phyloP scores from a whole-genome alignment of 2,888 invertebrate genomes.

The Perdita meconis region DNA sequence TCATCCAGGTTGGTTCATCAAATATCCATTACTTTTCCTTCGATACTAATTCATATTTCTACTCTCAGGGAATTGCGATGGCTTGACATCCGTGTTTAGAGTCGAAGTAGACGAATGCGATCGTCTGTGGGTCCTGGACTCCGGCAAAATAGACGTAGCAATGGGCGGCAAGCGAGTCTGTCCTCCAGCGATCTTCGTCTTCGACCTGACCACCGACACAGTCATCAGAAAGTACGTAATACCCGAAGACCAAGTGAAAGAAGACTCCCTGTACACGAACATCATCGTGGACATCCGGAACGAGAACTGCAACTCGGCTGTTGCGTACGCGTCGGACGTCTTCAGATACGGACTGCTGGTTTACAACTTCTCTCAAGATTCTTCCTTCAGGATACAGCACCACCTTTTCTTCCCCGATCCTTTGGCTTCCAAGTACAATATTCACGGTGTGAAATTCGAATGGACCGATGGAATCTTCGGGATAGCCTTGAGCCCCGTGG shows the following conservation, averaged over 20 bases:
- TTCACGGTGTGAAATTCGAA: slow-evolving; percentile 91
- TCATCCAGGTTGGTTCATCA: slow-evolving; percentile 84
- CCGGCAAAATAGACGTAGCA: slow-evolving; percentile 89
- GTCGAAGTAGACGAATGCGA: slow-evolving; percentile 90
- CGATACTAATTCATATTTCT: background rate
- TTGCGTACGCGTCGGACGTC: slow-evolving; percentile 89
- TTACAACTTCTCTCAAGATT: slow-evolving; percentile 86
- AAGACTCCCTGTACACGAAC: slow-evolving; percentile 89
- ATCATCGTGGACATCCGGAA: slow-evolving; percentile 88
- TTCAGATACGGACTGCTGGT: slow-evolving; percentile 89
- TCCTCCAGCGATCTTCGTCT: slow-evolving; percentile 90
- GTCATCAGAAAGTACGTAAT: slow-evolving; percentile 88
- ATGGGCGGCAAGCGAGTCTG: slow-evolving; percentile 89
- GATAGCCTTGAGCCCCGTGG: slow-evolving; percentile 87
- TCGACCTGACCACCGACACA: slow-evolving; percentile 88
- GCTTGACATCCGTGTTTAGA: slow-evolving; percentile 91
- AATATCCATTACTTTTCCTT: background rate
- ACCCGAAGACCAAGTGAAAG: slow-evolving; percentile 88
- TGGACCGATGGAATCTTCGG: slow-evolving; percentile 94
- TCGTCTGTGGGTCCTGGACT: slow-evolving; percentile 92
- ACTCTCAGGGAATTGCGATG: slow-evolving; percentile 85
- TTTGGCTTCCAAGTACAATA: slow-evolving; percentile 88
- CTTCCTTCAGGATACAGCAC: slow-evolving; percentile 89
- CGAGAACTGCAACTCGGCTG: slow-evolving; percentile 87
- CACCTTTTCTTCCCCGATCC: slow-evolving; percentile 91